Conservation (phyloP, 2,113 vertebrate species). For the Ptilorrhoa leucosticta region DNA sequence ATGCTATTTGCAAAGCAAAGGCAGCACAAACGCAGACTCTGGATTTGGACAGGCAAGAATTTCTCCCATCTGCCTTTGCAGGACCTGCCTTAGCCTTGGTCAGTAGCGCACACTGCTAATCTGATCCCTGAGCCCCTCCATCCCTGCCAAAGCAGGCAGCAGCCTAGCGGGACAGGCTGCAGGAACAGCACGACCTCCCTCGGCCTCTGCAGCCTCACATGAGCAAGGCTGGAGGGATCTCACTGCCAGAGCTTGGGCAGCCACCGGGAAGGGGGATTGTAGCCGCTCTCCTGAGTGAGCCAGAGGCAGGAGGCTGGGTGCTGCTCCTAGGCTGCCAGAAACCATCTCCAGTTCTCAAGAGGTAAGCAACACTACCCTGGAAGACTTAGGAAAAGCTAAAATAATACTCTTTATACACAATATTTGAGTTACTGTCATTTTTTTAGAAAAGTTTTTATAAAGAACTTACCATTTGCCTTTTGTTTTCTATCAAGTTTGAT, state of each 20-base stretch:
- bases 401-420: neutral
- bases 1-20: neutral
- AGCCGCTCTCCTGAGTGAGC: fast-evolving
- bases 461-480: constrained; percentile 96
- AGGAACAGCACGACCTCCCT: neutral
- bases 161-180: neutral
- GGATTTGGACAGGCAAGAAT: neutral
- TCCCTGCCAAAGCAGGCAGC: neutral
- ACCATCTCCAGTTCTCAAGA: neutral
- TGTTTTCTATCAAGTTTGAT: constrained; percentile 96
- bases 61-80: neutral
- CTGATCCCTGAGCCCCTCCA: neutral
- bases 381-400: neutral
- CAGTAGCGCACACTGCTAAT: neutral
- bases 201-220: neutral
- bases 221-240: neutral
- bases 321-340: neutral
- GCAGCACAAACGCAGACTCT: neutral
- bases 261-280: fast-evolving
- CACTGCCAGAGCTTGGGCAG: neutral
- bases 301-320: fast-evolving
- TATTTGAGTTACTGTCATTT: neutral
- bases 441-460: neutral
- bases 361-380: neutral
- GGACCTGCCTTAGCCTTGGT: neutral